Conservation (phyloP, 2,113 vertebrate species). For the Oplegnathus fasciatus region DNA sequence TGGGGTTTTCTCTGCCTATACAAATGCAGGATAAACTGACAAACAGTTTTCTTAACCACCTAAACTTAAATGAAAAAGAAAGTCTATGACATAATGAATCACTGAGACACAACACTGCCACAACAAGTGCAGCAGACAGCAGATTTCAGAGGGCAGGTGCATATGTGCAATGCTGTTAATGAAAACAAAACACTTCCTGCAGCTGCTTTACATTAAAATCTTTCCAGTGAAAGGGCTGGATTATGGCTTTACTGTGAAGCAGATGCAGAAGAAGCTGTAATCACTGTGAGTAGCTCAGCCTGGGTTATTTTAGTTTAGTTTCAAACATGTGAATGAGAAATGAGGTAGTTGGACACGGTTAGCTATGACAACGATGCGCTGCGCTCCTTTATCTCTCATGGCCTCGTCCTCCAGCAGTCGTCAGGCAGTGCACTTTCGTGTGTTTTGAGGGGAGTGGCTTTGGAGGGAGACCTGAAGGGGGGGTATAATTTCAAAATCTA, state of each 20-base stretch:
- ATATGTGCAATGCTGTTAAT: constrained; percentile 2
- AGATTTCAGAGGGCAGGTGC: constrained; percentile 22
- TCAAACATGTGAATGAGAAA: too few relatives aligned
- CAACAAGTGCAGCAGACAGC: not conserved
- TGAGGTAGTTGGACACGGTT: too few relatives aligned
- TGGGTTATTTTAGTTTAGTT: not conserved
- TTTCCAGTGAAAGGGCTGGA: constrained; percentile 14
- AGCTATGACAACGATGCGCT: too few relatives aligned
- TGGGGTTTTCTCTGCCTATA: too few relatives aligned
- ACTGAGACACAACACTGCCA: not conserved
- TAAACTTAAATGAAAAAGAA: not conserved
- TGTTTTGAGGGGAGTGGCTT: too few relatives aligned
- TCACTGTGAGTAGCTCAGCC: not conserved
- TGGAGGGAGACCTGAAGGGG: too few relatives aligned
- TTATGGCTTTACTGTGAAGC: constrained; percentile 1
- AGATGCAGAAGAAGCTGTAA: not conserved
- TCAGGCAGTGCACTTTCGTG: too few relatives aligned
- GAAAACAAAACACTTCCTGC: constrained; percentile 31
- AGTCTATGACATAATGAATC: not conserved
- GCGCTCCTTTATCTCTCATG: too few relatives aligned
- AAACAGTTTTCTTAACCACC: not conserved
- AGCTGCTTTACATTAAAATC: constrained; percentile 30
- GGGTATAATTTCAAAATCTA: too few relatives aligned
- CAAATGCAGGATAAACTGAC: too few relatives aligned
- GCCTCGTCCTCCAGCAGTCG: too few relatives aligned